Conservation (phyloP, 2,797 vertebrate genomes). For the Meriones psammophilus region DNA sequence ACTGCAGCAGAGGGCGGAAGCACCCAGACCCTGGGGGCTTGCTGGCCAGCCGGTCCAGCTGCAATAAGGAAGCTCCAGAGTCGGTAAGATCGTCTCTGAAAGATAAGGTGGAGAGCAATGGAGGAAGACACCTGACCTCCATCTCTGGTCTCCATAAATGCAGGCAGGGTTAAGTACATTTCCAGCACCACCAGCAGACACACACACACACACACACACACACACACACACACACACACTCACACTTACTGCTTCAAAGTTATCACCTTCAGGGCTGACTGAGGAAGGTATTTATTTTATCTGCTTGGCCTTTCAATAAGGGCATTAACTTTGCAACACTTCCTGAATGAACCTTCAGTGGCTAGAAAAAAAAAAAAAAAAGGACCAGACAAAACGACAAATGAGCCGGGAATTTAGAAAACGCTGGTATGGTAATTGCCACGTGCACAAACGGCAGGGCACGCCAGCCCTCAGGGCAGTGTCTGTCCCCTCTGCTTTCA, state of each 20-base stretch:
- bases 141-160: neutral
- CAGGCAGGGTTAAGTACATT: neutral
- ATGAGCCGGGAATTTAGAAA: neutral
- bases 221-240: neutral
- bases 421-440: neutral
- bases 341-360: constrained; percentile 6
- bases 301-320: neutral
- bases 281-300: constrained; percentile 7
- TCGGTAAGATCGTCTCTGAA: neutral
- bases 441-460: neutral
- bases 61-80: neutral
- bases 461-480: too few species aligned
- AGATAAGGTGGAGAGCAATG: neutral
- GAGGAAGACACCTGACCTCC: neutral
- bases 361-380: constrained; percentile 47
- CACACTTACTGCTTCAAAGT: neutral
- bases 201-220: neutral
- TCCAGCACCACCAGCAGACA: too few species aligned
- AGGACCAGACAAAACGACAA: neutral
- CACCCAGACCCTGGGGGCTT: neutral
- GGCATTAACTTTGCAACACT: neutral
- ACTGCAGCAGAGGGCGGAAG: neutral
- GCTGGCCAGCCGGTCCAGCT: neutral
- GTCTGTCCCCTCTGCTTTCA: neutral
- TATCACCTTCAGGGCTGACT: neutral